Evolutionary conservation across 2,888 invertebrate species (phyloP).

Genomic region (Idaea dimidiata): DNA sequence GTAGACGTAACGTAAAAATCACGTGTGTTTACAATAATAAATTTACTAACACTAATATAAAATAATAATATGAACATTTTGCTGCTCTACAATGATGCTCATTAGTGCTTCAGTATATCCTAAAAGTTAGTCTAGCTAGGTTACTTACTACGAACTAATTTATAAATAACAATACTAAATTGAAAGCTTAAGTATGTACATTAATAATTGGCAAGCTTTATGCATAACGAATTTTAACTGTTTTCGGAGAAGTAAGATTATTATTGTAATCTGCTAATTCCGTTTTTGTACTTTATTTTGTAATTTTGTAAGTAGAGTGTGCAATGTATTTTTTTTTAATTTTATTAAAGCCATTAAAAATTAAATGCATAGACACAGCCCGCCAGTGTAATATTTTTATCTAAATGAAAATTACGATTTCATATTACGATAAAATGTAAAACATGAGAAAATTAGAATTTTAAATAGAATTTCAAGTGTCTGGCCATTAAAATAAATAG

Average conservation of each 20-base stretch:
- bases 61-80: background rate
- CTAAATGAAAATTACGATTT: background rate
- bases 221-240: no score
- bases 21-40: background rate
- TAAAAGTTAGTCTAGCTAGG: background rate
- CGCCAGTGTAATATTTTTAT: background rate
- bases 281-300: background rate
- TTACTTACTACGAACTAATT: background rate
- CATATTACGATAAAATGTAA: background rate
- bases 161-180: background rate
- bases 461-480: conserved; percentile 1
- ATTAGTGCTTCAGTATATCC: background rate
- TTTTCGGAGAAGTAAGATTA: no score
- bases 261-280: no score
- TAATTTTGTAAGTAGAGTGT: background rate
- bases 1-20: background rate
- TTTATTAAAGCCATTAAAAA: background rate
- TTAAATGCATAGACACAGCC: background rate
- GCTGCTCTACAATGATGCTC: background rate
- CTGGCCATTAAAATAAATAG: conserved; percentile 1
- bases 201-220: no score
- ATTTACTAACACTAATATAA: background rate
- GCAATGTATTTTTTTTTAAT: background rate
- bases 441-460: background rate
- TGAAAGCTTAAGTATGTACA: no score